Base-by-base conservation (phyloP, 2,888 invertebrate species). In the Pseudococcus viburni region DNA sequence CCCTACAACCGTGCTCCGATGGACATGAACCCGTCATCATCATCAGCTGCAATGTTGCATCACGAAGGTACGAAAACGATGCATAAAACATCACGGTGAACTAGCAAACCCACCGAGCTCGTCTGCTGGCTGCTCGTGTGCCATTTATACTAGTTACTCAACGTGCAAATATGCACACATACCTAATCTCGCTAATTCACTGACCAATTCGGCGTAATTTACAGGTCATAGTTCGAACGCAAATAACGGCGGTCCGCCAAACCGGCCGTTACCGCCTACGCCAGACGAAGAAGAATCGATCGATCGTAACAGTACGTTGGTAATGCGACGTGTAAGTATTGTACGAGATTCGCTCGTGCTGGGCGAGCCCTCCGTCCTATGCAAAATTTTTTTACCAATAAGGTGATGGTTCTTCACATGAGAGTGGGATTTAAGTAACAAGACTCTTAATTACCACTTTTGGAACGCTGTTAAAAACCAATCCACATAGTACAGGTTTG, bases 241-340 rank as follows among this genome's bases (percentile, higher is more conserved):
- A 42, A 89, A 85, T 55, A 89, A 88, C 64, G 89, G 90, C 90
- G 95, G 95, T 89, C 96, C 97, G 90, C 98, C 98, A 89, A 98
- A 97, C 91, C 94, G 98, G 90, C 98, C 98, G 87, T 93, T 98
- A 91, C 98, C 98, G 89, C 98, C 98, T 86, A 98, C 98, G 87
- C 98, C 98, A 68, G 98, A 97, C 92, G 98, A 98, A 91, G 96
- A 97, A 92, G 96, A 96, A 92, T 93, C 94, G 91, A 95, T 96
- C 89, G 97, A 97, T 92, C 94, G 96, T 91, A 97, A 97, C 92
- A 94, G 96, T 91, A 98, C 98, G 89, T 94, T 98, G 92, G 97
- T 98, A 91, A 95, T 97, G 94, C 95, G 97, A 93, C 94, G 97
- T 95, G 97, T 97, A 92, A 95, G 96, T 94, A 46, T 77, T 68